phyloP scores from a whole-genome alignment of 2,888 invertebrate genomes.

The Perdita meconis region DNA sequence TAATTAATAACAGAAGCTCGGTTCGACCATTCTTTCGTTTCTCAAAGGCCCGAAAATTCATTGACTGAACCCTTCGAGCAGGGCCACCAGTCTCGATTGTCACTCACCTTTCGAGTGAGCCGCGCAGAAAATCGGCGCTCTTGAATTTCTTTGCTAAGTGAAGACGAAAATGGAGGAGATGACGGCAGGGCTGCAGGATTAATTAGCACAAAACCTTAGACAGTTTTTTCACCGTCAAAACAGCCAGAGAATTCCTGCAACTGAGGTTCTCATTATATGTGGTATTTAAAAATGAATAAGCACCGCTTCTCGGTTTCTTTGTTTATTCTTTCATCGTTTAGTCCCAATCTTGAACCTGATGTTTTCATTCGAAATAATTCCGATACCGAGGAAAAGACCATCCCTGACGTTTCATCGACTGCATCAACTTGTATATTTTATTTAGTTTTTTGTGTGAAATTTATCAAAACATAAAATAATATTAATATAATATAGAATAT shows the following conservation, averaged over 20 bases:
- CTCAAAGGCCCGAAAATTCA: neutral
- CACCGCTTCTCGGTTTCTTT: constrained; percentile 21
- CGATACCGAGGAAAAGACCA: neutral
- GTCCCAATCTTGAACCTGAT: neutral
- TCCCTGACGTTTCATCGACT: neutral
- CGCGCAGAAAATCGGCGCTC: constrained; percentile 39
- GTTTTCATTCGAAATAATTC: neutral
- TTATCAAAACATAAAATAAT: too few species aligned
- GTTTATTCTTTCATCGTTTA: neutral
- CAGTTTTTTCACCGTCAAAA: constrained; percentile 35
- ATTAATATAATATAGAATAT: too few species aligned
- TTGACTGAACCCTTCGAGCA: neutral
- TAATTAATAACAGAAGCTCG: constrained; percentile 22
- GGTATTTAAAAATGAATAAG: constrained; percentile 63
- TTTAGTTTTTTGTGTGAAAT: neutral
- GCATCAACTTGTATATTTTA: neutral
- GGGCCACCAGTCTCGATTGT: neutral
- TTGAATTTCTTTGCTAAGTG: constrained; percentile 36
- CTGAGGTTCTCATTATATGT: constrained; percentile 26
- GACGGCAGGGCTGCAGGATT: constrained; percentile 36
- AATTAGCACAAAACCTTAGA: constrained; percentile 55
- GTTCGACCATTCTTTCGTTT: neutral
- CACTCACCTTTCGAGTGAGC: neutral
- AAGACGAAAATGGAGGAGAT: constrained; percentile 9
- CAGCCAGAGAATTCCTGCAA: constrained; percentile 2